Evolutionary conservation across 2,113 vertebrate species (phyloP), one percentile per base, ranked within the genome.

Genomic region (Butorides virescens): DNA sequence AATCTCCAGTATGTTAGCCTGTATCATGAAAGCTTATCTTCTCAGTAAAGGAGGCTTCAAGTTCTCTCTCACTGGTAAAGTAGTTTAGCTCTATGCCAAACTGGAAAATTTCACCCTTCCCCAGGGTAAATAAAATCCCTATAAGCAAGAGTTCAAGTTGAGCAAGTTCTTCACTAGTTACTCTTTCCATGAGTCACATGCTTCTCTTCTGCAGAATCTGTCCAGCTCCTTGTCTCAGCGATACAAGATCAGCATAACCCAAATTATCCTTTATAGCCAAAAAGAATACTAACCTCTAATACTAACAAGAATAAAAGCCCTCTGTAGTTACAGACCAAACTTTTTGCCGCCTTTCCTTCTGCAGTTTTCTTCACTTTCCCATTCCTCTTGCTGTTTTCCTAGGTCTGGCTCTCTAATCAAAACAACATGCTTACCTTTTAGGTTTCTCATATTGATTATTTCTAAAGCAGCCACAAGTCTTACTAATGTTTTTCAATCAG

Each of bases 131-230:
- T 91, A 94, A 96, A 97, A 95, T 73, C 80, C 37, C 77, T 79
- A 62, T 61, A 95, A 93, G 91, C 89, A 92, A 86, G 87, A 94
- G 89, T 91, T 92, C 89, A 92, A 93, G 83, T 91, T 6, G 1
- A 93, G 62, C 86, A 90, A 95, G 86, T 90, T 95, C 92, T 90
- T 86, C 78, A 62, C 89, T 73, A 93, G 80, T 90, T 96, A 90
- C 58, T 95, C 94, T 96, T 97, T 95, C 97, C 92, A 95, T 96
- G 95, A 97, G 89, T 95, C 96, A 97, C 67, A 76, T 26, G 3
- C 13, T 73, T 84, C 52, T 88, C 34, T 74, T 90, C 37, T 92
- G 61, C 74, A 86, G 67, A 96, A 91, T 86, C 63, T 79, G 71
- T 81, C 71, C 87, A 93, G 84, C 29, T 94, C 84, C 85, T 91